Conservation (phyloP, 2,797 vertebrate species). For the Lepilemur ruficaudatus region DNA sequence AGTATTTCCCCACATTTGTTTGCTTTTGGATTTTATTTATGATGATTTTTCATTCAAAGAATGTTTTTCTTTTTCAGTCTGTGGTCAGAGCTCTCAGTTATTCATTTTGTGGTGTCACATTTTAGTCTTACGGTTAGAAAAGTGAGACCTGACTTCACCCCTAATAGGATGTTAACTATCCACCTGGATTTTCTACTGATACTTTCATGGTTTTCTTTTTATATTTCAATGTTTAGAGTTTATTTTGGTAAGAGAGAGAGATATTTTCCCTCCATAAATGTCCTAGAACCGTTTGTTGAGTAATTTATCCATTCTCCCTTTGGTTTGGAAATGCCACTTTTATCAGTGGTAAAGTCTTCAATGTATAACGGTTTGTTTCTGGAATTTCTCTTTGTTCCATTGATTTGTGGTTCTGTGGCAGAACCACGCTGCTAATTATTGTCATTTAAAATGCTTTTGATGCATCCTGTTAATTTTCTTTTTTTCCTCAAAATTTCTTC, state of each 20-base stretch:
- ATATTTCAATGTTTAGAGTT: background rate
- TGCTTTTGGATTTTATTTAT: background rate
- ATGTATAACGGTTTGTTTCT: background rate
- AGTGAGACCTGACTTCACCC: background rate
- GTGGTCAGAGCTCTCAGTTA: background rate
- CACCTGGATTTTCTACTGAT: background rate
- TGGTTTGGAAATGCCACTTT: background rate
- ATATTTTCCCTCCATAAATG: background rate
- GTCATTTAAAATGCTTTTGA: background rate
- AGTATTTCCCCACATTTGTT: background rate
- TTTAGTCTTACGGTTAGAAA: background rate
- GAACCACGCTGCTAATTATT: background rate
- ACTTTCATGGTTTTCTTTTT: background rate
- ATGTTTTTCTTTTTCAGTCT: background rate
- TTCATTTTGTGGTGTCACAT: background rate
- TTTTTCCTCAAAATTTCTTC: background rate
- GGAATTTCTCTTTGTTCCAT: background rate
- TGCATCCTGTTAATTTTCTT: background rate
- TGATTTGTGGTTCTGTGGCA: background rate
- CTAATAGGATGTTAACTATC: background rate
- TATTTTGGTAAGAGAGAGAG: background rate
- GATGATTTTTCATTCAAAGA: background rate
- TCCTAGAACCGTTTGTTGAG: background rate
- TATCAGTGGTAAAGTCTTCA: background rate
- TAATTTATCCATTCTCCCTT: background rate